Base-by-base conservation (phyloP, 2,888 invertebrate species). In the Sussaba pulchella region DNA sequence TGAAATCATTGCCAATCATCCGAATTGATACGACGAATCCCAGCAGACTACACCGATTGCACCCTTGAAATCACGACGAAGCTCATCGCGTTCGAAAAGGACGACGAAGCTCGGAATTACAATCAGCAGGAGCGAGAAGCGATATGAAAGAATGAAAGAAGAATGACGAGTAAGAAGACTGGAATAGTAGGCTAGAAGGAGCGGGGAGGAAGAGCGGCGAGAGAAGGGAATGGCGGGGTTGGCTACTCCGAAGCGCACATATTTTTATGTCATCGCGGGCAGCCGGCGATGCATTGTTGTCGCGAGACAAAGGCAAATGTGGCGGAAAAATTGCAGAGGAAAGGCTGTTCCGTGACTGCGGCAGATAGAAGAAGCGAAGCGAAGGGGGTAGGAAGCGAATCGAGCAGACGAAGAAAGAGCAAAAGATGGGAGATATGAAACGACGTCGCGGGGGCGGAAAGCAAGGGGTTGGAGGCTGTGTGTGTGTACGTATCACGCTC, bases 281-380 rank as follows among this genome's bases (percentile, higher is more conserved):
- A 86, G 85, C 86, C n/a, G 86, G 87, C 87, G 89, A 88, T 87
- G 89, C 90, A 91, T 91, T 84, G 94, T 94, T 82, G 93, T 93
- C 84, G 93, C 91, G 84, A 94, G 92, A 86, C 91, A 90, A 85
- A 93, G 88, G 89, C 91, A 92, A 89, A 92, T 92, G 88, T 88
- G 87, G 87, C 90, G 88, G 88, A 90, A 90, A 89, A 91, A 89
- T 88, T 90, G 90, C 87, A 85, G 86, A 89, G 89, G 86, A 90
- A 89, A 87, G 90, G 86, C 84, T 85, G 84, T 64, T 77, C 67
- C 73, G 64, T 66, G 77, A 75, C 83, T 70, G 47, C 39, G 57
- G 83, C 85, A 83, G 78, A 77, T 63, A 57, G 80, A 66, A 70
- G 63, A 69, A 82, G 78, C 83, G 78, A 64, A 84, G 78, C 66